Percentiles rank a stretch among this genome's conserved stretches.
Conservation (phyloP, 2,888 invertebrate species). For the Cepaea hortensis region DNA sequence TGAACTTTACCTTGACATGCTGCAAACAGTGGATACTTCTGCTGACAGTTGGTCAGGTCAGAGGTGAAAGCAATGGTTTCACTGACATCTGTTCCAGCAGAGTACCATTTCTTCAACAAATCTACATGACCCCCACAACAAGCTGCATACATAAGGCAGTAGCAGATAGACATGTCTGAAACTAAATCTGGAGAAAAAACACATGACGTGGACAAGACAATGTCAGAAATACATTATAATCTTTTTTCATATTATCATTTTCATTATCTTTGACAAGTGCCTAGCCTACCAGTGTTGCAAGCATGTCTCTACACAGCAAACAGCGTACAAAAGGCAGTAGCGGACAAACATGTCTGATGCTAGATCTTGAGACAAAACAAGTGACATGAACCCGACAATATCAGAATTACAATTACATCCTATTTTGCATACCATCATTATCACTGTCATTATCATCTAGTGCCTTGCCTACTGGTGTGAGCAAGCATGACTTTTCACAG, state of each 20-base stretch:
- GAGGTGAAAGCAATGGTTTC: conserved; percentile 24
- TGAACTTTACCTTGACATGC: conserved; percentile 43
- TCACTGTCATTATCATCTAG: neutral
- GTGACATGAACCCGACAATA: neutral
- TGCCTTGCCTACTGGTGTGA: too few relatives aligned
- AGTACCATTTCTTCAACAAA: conserved; percentile 37
- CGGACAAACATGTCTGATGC: neutral
- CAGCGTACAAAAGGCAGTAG: conserved; percentile 45
- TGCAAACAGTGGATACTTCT: conserved; percentile 42
- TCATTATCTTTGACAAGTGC: neutral
- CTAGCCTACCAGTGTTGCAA: too few relatives aligned
- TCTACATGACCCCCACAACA: conserved; percentile 40
- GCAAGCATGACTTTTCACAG: too few relatives aligned
- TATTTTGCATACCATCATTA: neutral
- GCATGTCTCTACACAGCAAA: conserved; percentile 5
- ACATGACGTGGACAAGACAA: neutral
- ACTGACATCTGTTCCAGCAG: conserved; percentile 33
- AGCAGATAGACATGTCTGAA: conserved; percentile 10
- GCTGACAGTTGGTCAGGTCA: conserved; percentile 31
- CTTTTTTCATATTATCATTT: neutral
- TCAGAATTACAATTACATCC: neutral
- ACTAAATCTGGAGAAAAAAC: conserved; percentile 8
- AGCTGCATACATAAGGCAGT: conserved; percentile 44
- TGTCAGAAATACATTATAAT: neutral
- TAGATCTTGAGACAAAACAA: conserved; percentile 6